phyloP scores from a whole-genome alignment of 30 jellyfish, hydroid and myxozoan genomes.

The Hydractinia echinata region DNA sequence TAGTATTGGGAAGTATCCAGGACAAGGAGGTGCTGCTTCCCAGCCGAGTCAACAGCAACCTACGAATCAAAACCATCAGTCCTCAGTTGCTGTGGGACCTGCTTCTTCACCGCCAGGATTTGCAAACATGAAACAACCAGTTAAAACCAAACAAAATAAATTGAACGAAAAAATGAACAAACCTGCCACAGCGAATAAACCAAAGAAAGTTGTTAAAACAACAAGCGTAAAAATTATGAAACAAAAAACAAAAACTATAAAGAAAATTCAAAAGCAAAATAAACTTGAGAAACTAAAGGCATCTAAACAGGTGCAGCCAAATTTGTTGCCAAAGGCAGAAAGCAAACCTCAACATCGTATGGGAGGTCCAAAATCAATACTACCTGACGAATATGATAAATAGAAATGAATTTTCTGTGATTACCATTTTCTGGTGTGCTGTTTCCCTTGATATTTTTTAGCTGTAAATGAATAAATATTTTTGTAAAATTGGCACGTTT shows the following conservation, averaged over 20 bases:
- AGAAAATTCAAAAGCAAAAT: not conserved
- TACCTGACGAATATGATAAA: too few relatives aligned
- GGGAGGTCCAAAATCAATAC: too few relatives aligned
- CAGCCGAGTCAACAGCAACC: not conserved
- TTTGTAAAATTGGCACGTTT: too few relatives aligned
- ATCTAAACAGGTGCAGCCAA: not conserved
- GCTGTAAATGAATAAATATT: too few relatives aligned
- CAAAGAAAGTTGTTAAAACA: not conserved
- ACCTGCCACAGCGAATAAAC: not conserved
- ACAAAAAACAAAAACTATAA: not conserved
- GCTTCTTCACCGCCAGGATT: not conserved
- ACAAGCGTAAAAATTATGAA: not conserved
- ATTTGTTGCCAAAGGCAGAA: not conserved
- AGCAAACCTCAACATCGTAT: too few relatives aligned
- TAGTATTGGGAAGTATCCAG: not conserved
- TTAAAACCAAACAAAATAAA: not conserved
- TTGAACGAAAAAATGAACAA: not conserved
- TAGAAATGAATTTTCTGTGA: too few relatives aligned
- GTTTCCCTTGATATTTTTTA: too few relatives aligned
- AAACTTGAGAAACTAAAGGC: not conserved
- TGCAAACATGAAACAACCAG: not conserved
- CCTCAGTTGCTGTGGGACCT: constrained; percentile 12
- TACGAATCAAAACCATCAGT: constrained; percentile 5
- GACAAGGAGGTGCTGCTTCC: constrained; percentile 3
- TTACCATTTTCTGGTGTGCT: too few relatives aligned